phyloP scores from a whole-genome alignment of 2,888 invertebrate genomes.

The Oligia strigilis region DNA sequence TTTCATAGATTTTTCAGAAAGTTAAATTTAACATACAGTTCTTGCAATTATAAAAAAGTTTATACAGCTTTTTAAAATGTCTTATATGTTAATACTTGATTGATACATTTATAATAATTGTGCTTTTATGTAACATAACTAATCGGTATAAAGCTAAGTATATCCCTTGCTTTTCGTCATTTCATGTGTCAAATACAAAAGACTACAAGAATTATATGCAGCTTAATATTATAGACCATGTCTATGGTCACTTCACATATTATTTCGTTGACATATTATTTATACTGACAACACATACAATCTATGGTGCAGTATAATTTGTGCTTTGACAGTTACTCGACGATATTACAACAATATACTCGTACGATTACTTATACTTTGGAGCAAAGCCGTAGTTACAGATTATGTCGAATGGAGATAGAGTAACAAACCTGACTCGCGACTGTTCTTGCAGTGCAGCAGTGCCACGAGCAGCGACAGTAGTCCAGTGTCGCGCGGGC shows the following conservation, averaged over 20 bases:
- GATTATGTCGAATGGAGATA: background rate
- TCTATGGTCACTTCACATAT: slow-evolving; percentile 7
- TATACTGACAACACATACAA: slow-evolving; percentile 8
- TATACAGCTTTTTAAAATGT: slow-evolving; percentile 6
- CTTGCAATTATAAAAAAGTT: slow-evolving; percentile 11
- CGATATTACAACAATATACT: slow-evolving; percentile 1
- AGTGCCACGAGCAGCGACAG: background rate
- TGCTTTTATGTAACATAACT: background rate
- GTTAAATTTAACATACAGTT: slow-evolving; percentile 10
- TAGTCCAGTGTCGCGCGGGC: background rate
- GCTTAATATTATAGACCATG: background rate
- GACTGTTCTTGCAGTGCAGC: background rate
- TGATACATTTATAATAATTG: slow-evolving; percentile 11
- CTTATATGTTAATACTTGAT: slow-evolving; percentile 13
- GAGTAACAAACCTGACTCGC: background rate
- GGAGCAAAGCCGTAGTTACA: background rate
- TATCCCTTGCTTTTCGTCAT: background rate
- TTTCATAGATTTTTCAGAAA: background rate
- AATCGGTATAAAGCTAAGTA: slow-evolving; percentile 15
- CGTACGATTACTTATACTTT: background rate
- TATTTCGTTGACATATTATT: slow-evolving; percentile 23
- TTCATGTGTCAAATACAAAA: slow-evolving; percentile 26
- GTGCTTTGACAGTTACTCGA: slow-evolving; percentile 16
- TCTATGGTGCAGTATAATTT: slow-evolving; percentile 4
- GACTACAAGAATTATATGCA: slow-evolving; percentile 1